phyloP scores from a whole-genome alignment of 1,140 invertebrate genomes.

The Heterodera carotae region DNA sequence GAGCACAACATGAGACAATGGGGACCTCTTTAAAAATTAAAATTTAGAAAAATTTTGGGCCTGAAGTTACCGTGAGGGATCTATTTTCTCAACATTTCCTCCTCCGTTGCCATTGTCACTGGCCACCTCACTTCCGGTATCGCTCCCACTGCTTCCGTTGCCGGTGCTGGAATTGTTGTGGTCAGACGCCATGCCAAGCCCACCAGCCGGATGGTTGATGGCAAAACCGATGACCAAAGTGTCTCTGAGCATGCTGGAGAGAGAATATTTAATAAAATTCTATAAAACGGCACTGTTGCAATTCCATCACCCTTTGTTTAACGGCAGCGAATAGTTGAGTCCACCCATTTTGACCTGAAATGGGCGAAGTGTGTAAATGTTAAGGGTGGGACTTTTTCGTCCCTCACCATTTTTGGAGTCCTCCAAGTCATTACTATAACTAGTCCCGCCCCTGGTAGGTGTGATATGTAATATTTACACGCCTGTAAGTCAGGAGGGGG shows the following conservation, averaged over 20 bases:
- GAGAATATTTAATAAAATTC: not conserved
- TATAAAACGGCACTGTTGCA: not conserved
- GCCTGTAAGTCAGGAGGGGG: too few relatives aligned
- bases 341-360: conserved; percentile 34
- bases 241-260: conserved; percentile 3
- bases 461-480: too few relatives aligned
- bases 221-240: conserved; percentile 32
- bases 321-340: conserved; percentile 26
- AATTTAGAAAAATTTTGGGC: too few relatives aligned
- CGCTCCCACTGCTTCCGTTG: conserved; percentile 12
- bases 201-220: conserved; percentile 34
- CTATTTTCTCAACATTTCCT: too few relatives aligned
- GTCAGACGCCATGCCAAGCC: conserved; percentile 23
- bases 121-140: conserved; percentile 19
- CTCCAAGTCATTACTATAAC: too few relatives aligned
- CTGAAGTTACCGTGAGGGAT: too few relatives aligned
- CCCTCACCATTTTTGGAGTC: too few relatives aligned
- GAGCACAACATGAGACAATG: too few relatives aligned
- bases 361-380: too few relatives aligned
- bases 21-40: too few relatives aligned
- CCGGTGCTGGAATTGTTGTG: not conserved
- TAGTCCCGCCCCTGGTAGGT: too few relatives aligned
- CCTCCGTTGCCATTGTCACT: conserved; percentile 21
- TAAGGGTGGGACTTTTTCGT: too few relatives aligned
- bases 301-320: conserved; percentile 9